Evolutionary conservation across 53 echinoderm and acorn worm genomes (phyloP).

Genomic region (Crossaster papposus): DNA sequence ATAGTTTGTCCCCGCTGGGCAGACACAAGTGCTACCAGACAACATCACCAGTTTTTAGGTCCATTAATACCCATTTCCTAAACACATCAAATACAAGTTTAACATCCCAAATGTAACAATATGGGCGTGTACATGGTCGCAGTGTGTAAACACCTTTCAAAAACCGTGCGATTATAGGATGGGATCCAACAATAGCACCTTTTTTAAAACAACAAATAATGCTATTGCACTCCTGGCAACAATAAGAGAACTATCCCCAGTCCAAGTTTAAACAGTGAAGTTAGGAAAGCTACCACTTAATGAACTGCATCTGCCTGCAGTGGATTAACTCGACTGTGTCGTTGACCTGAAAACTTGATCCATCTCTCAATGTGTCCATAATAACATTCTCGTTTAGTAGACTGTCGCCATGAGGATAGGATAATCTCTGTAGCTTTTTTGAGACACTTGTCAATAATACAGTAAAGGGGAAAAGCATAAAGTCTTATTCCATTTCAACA

Average conservation of each 20-base stretch:
- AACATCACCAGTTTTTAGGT: slow-evolving; percentile 63
- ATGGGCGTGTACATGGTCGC: slow-evolving; percentile 46
- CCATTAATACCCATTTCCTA: slow-evolving; percentile 1
- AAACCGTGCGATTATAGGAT: slow-evolving; percentile 65
- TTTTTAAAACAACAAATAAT: no score
- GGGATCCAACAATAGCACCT: slow-evolving; percentile 41
- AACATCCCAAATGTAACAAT: slow-evolving; percentile 64
- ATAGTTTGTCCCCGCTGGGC: slow-evolving; percentile 61
- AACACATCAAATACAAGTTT: slow-evolving; percentile 47
- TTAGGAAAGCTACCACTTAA: slow-evolving; percentile 42
- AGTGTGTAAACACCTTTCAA: slow-evolving; percentile 65
- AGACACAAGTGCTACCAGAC: slow-evolving; percentile 52
- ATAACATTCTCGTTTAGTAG: slow-evolving; percentile 55
- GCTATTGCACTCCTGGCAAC: slow-evolving; percentile 39
- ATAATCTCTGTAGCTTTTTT: slow-evolving; percentile 55
- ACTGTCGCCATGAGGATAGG: slow-evolving; percentile 58
- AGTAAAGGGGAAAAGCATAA: no score
- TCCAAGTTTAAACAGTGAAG: slow-evolving; percentile 31
- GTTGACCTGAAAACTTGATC: slow-evolving; percentile 49
- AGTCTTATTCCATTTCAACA: no score
- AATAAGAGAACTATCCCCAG: slow-evolving; percentile 40
- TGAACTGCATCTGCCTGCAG: slow-evolving; percentile 28
- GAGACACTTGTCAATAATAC: no score
- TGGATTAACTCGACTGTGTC: slow-evolving; percentile 42
- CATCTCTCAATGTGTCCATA: slow-evolving; percentile 43